Evolutionary conservation across 2,113 vertebrate genomes (phyloP).

Genomic region (Perccottus glenii): DNA sequence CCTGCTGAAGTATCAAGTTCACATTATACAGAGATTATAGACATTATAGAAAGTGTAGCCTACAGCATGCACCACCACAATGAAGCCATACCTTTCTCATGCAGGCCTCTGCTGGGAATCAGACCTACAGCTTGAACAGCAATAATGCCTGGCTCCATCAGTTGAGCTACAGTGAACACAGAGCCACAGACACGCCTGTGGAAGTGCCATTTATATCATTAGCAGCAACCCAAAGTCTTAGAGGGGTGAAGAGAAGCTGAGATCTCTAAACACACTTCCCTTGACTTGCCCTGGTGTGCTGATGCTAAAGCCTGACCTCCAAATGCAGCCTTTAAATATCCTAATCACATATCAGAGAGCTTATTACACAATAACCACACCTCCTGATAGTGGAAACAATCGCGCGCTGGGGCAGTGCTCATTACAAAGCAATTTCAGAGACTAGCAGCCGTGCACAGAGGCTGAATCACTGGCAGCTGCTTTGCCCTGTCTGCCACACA

Average conservation of each 20-base stretch:
- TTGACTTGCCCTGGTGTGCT: conserved; percentile 1
- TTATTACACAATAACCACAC: conserved; percentile 45
- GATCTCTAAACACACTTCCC: conserved; percentile 1
- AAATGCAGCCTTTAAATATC: neutral
- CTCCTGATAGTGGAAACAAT: conserved; percentile 51
- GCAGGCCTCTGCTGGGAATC: conserved; percentile 12
- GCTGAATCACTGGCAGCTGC: conserved; percentile 42
- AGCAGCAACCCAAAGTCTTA: conserved; percentile 4
- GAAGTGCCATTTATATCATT: conserved; percentile 1
- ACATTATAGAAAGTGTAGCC: no score
- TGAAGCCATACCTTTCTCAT: conserved; percentile 9
- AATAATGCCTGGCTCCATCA: conserved; percentile 9
- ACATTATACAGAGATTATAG: neutral
- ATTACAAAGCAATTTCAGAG: conserved; percentile 9
- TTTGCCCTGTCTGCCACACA: conserved; percentile 28
- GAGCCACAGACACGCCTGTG: conserved; percentile 6
- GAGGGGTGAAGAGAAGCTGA: neutral
- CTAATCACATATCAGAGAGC: conserved; percentile 21
- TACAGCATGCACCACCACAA: neutral
- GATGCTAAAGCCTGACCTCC: neutral
- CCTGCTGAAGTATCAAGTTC: no score
- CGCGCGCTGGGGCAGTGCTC: conserved; percentile 38
- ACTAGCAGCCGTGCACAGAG: conserved; percentile 7
- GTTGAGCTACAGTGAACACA: conserved; percentile 11
- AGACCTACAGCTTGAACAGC: conserved; percentile 13